phyloP scores from a whole-genome alignment of 2,888 invertebrate genomes.

The Drosophila percnosoma region DNA sequence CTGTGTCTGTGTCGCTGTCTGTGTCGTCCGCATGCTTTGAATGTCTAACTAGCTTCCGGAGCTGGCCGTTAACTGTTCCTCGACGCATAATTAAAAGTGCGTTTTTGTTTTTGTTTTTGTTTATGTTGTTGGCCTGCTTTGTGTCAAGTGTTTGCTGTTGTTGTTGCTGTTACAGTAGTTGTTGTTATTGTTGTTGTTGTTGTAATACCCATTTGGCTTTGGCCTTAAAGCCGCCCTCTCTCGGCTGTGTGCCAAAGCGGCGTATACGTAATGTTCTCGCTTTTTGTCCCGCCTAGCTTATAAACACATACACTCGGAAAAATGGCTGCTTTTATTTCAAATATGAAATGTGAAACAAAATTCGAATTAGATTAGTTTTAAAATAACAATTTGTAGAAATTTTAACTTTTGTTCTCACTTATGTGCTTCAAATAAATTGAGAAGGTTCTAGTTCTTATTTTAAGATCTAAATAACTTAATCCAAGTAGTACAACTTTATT shows the following conservation, averaged over 20 bases:
- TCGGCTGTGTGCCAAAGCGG: conserved; percentile 21
- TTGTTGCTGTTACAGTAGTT: conserved; percentile 13
- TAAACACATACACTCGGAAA: conserved; percentile 9
- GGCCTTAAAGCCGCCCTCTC: conserved; percentile 64
- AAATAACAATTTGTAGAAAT: not conserved
- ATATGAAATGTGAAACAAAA: too few species aligned
- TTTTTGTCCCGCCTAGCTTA: conserved; percentile 14
- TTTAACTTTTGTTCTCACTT: too few species aligned
- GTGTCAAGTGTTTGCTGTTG: conserved; percentile 6
- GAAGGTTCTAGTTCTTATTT: not conserved
- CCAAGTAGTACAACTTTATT: fast-evolving
- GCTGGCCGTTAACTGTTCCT: conserved; percentile 52
- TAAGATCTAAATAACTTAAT: not conserved
- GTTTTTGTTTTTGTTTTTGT: conserved; percentile 17
- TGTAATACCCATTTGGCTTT: conserved; percentile 42
- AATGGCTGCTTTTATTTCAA: not conserved
- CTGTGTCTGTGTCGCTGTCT: not conserved
- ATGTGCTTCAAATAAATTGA: not conserved
- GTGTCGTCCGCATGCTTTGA: conserved; percentile 48
- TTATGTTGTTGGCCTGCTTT: conserved; percentile 24
- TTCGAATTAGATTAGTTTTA: not conserved
- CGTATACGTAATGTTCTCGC: conserved; percentile 48
- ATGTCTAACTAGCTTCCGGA: conserved; percentile 64
- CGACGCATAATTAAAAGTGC: conserved; percentile 53
- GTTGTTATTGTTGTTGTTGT: conserved; percentile 17